Percentiles rank a stretch among this genome's conserved stretches.
phyloP scores from a whole-genome alignment of 2,888 invertebrate genomes.

The Encarsia formosa region DNA sequence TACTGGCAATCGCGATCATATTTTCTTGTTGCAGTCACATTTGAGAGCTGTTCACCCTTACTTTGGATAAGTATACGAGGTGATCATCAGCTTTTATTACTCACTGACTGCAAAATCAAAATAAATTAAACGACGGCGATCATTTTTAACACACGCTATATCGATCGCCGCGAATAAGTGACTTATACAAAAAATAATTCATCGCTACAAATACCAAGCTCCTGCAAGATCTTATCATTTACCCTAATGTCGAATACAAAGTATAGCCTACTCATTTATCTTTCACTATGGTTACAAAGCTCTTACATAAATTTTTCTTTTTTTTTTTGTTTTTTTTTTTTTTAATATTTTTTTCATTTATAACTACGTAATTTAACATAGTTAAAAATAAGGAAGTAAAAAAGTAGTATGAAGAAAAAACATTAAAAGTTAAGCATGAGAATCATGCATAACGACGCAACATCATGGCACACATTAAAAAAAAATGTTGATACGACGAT shows the following conservation, averaged over 20 bases:
- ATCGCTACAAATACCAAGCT: slow-evolving; percentile 8
- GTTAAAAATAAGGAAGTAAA: background rate
- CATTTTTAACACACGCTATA: slow-evolving; percentile 11
- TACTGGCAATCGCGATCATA: background rate
- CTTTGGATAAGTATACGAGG: background rate
- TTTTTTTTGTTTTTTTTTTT: slow-evolving; percentile 7
- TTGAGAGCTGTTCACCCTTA: background rate
- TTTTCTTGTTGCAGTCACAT: background rate
- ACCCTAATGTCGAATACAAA: slow-evolving; percentile 12
- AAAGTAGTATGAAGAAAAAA: slow-evolving; percentile 2
- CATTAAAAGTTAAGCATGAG: slow-evolving; percentile 18
- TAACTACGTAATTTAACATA: background rate
- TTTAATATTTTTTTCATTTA: slow-evolving; percentile 1
- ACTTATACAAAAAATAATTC: slow-evolving; percentile 3
- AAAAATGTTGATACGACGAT: slow-evolving; percentile 19
- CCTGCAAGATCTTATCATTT: slow-evolving; percentile 7
- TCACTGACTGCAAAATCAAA: background rate
- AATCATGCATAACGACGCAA: slow-evolving; percentile 19
- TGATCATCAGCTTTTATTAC: background rate
- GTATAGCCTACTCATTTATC: slow-evolving; percentile 15
- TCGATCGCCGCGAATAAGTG: slow-evolving; percentile 7
- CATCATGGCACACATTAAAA: slow-evolving; percentile 25
- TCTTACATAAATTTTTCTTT: slow-evolving; percentile 15
- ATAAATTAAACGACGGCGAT: slow-evolving; percentile 1
- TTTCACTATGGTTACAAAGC: slow-evolving; percentile 9